Evolutionary conservation across 2,888 invertebrate genomes (phyloP), one percentile per base, ranked within the genome.

Genomic region (Carpatolechia fugitivella): DNA sequence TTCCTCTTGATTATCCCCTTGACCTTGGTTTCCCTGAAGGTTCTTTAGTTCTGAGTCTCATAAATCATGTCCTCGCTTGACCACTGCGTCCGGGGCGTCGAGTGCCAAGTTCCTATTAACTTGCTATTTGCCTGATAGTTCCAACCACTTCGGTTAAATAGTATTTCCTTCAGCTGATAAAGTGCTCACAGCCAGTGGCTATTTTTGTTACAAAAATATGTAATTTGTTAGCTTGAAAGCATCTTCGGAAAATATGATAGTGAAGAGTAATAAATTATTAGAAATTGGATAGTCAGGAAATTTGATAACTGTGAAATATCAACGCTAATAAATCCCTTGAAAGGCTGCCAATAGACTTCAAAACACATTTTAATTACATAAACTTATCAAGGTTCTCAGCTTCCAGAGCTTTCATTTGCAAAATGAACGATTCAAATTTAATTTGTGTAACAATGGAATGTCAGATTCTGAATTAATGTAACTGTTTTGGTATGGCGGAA

Each of bases 61-160:
- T 49, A 35, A 49, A 49, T 49, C 49, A 49, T 49, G 49, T n/a
- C n/a, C 11, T n/a, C 29, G 13, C 29, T 6, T 29, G 3, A 44
- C 29, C 29, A 35, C 49, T 33, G 16, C 31, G 33, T 49, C 49
- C 29, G 33, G 35, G n/a, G n/a, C 18, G 18, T 36, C 16, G 33
- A 49, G 49, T 35, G 33, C 35, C 35, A 20, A 49, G 49, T 20
- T 49, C n/a, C 49, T 49, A 49, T 49, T 49, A 49, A 49, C 49
- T 35, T 6, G 33, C 49, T 35, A 49, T 49, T n/a, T 49, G n/a
- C 13, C 20, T 41, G 41, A 41, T 44, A 44, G 44, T 44, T 44
- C n/a, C 44, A 29, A 44, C 29, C 29, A 18, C 13, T 38, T 29
- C 7, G n/a, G 24, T 8, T 44, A 24, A 44, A 44, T 13, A 44